phyloP scores from a whole-genome alignment of 2,888 invertebrate species.

The Nasonia oneida region DNA sequence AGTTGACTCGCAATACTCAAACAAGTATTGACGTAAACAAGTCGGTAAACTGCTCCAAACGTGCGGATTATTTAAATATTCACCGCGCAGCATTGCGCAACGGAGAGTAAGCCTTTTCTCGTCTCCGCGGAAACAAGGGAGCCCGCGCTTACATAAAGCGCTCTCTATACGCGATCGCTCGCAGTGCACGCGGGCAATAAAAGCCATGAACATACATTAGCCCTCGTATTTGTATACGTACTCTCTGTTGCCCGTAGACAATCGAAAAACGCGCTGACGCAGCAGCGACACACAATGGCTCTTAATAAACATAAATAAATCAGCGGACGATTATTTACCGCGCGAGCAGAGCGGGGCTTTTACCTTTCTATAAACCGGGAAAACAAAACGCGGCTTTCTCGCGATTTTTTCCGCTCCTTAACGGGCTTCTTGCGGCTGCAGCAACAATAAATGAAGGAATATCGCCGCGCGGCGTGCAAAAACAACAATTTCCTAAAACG shows the following conservation, averaged over 20 bases:
- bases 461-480: constrained; percentile 24
- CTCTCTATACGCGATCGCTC: neutral
- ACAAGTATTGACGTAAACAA: neutral
- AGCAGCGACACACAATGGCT: constrained; percentile 46
- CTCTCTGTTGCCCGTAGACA: constrained; percentile 1
- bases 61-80: neutral
- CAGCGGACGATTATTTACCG: constrained; percentile 52
- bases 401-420: constrained; percentile 34
- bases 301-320: constrained; percentile 60
- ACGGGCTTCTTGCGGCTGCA: neutral
- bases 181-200: constrained; percentile 16
- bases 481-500: constrained; percentile 49
- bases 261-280: constrained; percentile 34
- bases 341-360: neutral
- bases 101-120: neutral
- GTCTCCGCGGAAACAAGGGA: neutral
- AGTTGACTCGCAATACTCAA: no score
- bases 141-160: constrained; percentile 36
- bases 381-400: constrained; percentile 49
- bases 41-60: neutral
- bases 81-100: neutral
- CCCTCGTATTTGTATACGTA: neutral
- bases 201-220: constrained; percentile 26
- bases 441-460: constrained; percentile 44
- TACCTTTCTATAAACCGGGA: constrained; percentile 43